A percentile compares a stretch with the other conserved stretches of the same genome.
phyloP scores from a whole-genome alignment of 2,113 vertebrate genomes.

The Rutilus rutilus region DNA sequence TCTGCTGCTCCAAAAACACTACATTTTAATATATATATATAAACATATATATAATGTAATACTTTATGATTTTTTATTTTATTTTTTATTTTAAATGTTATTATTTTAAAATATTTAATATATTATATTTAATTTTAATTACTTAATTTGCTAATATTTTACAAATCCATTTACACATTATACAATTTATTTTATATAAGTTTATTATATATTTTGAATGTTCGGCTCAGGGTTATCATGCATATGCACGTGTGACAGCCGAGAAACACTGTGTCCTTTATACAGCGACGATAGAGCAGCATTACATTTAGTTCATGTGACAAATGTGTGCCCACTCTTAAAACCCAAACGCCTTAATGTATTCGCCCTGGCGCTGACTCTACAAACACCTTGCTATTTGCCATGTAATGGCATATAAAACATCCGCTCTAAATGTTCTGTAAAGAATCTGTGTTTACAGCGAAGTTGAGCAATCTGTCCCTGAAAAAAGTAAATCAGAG shows the following conservation, averaged over 20 bases:
- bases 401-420: conserved; percentile 4
- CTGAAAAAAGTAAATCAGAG: conserved; percentile 13
- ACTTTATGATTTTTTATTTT: no score
- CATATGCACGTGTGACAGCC: background rate
- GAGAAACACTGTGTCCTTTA: background rate
- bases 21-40: no score
- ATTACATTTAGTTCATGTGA: background rate
- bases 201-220: background rate
- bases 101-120: no score
- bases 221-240: background rate
- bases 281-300: background rate
- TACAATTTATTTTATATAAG: background rate
- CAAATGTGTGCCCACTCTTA: background rate
- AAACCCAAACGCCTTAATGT: background rate
- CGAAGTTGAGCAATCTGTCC: conserved; percentile 3
- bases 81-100: no score
- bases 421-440: conserved; percentile 16
- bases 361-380: conserved; percentile 7
- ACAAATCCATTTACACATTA: no score
- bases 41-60: no score
- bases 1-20: no score
- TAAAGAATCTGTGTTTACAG: conserved; percentile 34
- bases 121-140: no score
- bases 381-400: background rate
- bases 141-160: no score